These are phyloP conservation scores for Gryon sp. DNA, from an alignment of 1,140 invertebrate species.

Conservation along the genomic window DNA sequence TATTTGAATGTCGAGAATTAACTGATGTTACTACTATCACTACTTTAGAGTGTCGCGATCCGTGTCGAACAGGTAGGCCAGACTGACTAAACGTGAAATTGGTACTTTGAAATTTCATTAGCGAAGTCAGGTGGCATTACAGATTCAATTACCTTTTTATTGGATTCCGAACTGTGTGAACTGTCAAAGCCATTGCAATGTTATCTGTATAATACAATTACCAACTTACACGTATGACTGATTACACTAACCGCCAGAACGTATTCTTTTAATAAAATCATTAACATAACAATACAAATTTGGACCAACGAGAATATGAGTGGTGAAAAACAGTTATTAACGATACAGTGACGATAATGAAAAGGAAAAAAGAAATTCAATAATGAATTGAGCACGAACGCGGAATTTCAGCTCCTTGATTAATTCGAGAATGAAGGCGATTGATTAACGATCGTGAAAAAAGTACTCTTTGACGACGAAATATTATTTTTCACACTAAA, in stretches of 20 bases:
- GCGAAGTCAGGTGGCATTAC: slow-evolving; percentile 79
- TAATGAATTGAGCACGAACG: not conserved
- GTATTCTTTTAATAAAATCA: slow-evolving; percentile 24
- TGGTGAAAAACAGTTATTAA: too few relatives aligned
- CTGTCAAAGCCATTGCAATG: slow-evolving; percentile 74
- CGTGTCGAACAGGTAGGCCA: slow-evolving; percentile 64
- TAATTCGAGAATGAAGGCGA: slow-evolving; percentile 35
- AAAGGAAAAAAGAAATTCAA: not conserved
- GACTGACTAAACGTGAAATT: slow-evolving; percentile 77
- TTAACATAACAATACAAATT: slow-evolving; percentile 29
- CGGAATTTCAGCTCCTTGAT: slow-evolving; percentile 16
- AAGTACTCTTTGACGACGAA: slow-evolving; percentile 3
- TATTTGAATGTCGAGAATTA: slow-evolving; percentile 53
- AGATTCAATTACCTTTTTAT: slow-evolving; percentile 80
- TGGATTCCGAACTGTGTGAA: slow-evolving; percentile 78
- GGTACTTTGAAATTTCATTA: slow-evolving; percentile 80
- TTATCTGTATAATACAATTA: slow-evolving; percentile 56
- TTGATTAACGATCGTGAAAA: slow-evolving; percentile 35
- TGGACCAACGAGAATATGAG: too few relatives aligned
- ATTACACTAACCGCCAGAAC: slow-evolving; percentile 33
- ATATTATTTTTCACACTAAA: slow-evolving; percentile 45
- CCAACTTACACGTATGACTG: slow-evolving; percentile 54
- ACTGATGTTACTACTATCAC: slow-evolving; percentile 53
- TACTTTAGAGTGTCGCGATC: slow-evolving; percentile 62
- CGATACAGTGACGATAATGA: too few relatives aligned